Evolutionary conservation across 53 echinoderm and acorn worm species (phyloP), one percentile per base, ranked within the genome.

Genomic region (Henricia sp.): DNA sequence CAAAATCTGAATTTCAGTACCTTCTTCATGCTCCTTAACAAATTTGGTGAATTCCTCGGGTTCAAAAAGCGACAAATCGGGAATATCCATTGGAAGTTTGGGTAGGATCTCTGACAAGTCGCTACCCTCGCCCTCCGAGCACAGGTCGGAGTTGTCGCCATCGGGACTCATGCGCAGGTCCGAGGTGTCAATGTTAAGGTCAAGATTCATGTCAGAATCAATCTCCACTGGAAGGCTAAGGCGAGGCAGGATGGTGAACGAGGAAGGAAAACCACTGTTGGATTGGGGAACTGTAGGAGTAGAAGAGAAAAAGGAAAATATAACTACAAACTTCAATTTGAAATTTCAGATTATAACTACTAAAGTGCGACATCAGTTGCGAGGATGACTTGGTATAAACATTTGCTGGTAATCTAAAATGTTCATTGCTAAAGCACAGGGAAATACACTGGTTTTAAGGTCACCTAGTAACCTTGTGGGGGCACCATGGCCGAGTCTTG

Each of bases 151-250:
- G 41, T 84, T 66, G 37, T 93, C 91, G 42, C 74, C 96, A 38
- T 86, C 93, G 11, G 74, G 83, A 40, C 67, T 89, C 70, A 91
- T 91, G 29, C 89, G 88, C 41, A 99, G 99, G 60, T 92, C 99
- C 0, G 92, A 87, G 42, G 88, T 77, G 69, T 84, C 87, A 19
- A 70, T 56, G 41, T 52, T 86, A 50, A 94, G 88, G 50, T 84
- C 71, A 69, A 80, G 83, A 52, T 74, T 82, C 59, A 94, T 90
- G 52, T 94, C 92, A 50, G 94, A 84, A 46, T 85, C 82, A 34
- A 83, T 90, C 65, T 77, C 85, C 30, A 91, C 90, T 51, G 86
- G 71, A 40, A 86, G 90, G 86, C 90, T 90, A 8, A 86, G 82
- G 52, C 86, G 89, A 32, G 82, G 86, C 54, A 86, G 70, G 53